Percentiles rank a stretch among this genome's conserved stretches.
These are phyloP conservation scores for Panthera tigris DNA, from an alignment of 2,113 vertebrate genomes.

Conservation along the genomic window DNA sequence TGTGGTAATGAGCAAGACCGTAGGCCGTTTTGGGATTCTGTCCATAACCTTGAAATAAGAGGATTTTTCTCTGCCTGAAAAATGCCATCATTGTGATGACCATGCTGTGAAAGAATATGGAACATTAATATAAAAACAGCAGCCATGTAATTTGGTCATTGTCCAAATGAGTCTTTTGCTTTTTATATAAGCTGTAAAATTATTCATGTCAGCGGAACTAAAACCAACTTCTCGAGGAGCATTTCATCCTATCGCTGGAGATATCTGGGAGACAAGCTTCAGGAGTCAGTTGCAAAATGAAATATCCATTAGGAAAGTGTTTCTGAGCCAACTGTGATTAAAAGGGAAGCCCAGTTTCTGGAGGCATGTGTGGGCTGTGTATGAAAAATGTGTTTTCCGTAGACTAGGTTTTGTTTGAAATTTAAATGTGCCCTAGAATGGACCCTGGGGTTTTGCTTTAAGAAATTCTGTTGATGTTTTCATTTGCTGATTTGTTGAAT, in stretches of 20 bases:
- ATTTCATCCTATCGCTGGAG: not conserved
- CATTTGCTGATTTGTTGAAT: constrained; percentile 50
- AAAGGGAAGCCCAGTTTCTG: not conserved
- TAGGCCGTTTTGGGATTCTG: not conserved
- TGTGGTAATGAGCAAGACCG: not conserved
- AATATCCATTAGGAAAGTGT: not conserved
- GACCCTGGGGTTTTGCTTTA: not conserved
- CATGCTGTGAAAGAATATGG: not conserved
- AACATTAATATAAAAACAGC: constrained; percentile 19
- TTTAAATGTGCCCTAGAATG: not conserved
- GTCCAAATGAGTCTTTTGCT: not conserved
- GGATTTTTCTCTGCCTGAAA: constrained; percentile 35
- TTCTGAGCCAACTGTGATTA: not conserved
- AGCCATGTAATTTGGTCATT: not conserved
- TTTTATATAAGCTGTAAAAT: constrained; percentile 27
- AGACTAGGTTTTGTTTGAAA: not conserved
- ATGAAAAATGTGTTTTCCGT: fast-evolving
- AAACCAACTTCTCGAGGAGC: not conserved
- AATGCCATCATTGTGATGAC: not conserved
- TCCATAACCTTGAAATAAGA: constrained; percentile 8
- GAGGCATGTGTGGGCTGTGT: not conserved
- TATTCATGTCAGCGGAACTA: constrained; percentile 21
- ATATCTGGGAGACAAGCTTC: not conserved
- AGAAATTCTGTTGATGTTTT: constrained; percentile 29
- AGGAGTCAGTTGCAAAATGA: not conserved